Conservation (phyloP, 2,888 invertebrate genomes). For the Drosophila limbata region DNA sequence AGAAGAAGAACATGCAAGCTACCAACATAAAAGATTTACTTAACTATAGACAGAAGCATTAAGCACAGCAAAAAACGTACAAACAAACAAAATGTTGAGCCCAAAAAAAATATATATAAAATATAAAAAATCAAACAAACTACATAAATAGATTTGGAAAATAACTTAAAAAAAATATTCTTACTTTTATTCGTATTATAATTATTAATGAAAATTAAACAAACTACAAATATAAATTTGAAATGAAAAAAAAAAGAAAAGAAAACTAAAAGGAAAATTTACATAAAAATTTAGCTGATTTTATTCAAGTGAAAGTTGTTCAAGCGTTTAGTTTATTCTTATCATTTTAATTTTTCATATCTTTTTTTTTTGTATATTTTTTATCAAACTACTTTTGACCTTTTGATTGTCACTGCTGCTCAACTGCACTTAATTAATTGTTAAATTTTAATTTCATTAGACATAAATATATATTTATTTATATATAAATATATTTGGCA, state of each 20-base stretch:
- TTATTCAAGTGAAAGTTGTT: slow-evolving; percentile 38
- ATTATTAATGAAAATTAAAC: slow-evolving; percentile 24
- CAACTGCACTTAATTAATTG: slow-evolving; percentile 66
- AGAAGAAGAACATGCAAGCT: slow-evolving; percentile 46
- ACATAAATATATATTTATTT: slow-evolving; percentile 18
- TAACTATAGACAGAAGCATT: slow-evolving; percentile 35
- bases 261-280: slow-evolving; percentile 14
- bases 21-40: slow-evolving; percentile 46
- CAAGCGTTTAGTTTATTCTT: slow-evolving; percentile 32
- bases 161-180: slow-evolving; percentile 17
- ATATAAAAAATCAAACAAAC: slow-evolving; percentile 27
- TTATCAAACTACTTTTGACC: slow-evolving; percentile 56
- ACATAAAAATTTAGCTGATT: slow-evolving; percentile 23
- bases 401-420: slow-evolving; percentile 71
- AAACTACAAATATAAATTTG: slow-evolving; percentile 21
- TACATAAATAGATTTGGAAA: slow-evolving; percentile 19
- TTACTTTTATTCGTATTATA: slow-evolving; percentile 14
- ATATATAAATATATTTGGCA: slow-evolving; percentile 29
- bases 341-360: slow-evolving; percentile 4
- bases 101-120: slow-evolving; percentile 31
- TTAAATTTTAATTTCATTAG: slow-evolving; percentile 7
- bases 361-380: neutral
- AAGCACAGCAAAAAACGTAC: slow-evolving; percentile 43
- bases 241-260: slow-evolving; percentile 18
- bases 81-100: slow-evolving; percentile 19